Base-by-base conservation (phyloP, 2,113 vertebrate genomes). In the Uria lomvia region DNA sequence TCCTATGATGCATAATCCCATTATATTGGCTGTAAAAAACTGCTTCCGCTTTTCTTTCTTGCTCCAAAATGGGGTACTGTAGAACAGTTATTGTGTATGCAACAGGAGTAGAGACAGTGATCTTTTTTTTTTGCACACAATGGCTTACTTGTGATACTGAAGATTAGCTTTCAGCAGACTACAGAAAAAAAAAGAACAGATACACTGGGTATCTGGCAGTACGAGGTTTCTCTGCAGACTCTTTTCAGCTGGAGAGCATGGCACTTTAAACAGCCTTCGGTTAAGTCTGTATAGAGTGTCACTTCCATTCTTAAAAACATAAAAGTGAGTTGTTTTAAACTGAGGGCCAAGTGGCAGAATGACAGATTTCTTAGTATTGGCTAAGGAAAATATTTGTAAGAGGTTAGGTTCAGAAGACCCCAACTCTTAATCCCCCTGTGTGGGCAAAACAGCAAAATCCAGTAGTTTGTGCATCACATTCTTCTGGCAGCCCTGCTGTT, bases 71-170 rank as follows among this genome's bases (percentile, higher is more conserved):
- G 49, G 65, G 36, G 9, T 59, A 29, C 67, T 90, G 77, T 80
- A 55, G 62, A 73, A 11, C 52, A 81, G 71, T 67, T 88, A 62
- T 1, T 88, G 52, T 94, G n/a, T 70, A 22, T 74, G 34, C 88
- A 60, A 70, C 43, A 70, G 42, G 45, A 91, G 27, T 53, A 78
- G 62, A 62, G 55, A 80, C 82, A 83, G 82, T 73, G 29, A 40
- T 42, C 15, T 88, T 73, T 82, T 86, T 86, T 27, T 88, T 56
- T 56, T 36, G 3, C 5, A 16, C 77, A 98, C 92, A 96, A 59
- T 94, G 95, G 27, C 83, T 92, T 72, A n/a, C 34, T 97, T 97
- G 97, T 97, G 86, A 43, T 65, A 42, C 58, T 73, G 76, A 56
- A 88, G 66, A 86, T 80, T 66, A 52, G 68, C 84, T 96, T 97